phyloP scores from a whole-genome alignment of 2,113 vertebrate species.

The Carettochelys insculpta region DNA sequence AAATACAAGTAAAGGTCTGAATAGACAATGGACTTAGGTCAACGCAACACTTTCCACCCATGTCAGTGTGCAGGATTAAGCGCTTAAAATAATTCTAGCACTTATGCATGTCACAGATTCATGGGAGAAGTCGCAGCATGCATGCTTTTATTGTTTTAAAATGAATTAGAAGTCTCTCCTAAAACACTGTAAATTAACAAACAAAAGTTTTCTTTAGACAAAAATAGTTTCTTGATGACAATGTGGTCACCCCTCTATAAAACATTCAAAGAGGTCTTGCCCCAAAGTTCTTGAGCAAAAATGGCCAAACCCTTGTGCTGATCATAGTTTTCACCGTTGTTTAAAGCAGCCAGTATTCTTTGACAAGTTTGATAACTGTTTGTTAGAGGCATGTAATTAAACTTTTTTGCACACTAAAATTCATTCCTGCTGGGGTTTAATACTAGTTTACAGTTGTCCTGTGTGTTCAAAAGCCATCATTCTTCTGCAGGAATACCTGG shows the following conservation, averaged over 20 bases:
- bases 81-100: not conserved
- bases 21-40: no score
- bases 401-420: not conserved
- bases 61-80: not conserved
- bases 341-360: not conserved
- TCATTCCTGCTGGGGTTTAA: not conserved
- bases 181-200: not conserved
- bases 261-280: not conserved
- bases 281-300: not conserved
- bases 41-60: not conserved
- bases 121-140: not conserved
- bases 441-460: not conserved
- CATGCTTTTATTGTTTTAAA: not conserved
- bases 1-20: not conserved
- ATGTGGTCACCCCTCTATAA: not conserved
- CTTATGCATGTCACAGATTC: not conserved
- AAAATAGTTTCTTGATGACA: not conserved
- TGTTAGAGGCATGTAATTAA: not conserved
- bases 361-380: not conserved
- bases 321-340: not conserved
- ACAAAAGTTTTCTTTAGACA: not conserved
- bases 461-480: not conserved
- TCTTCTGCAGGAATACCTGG: not conserved
- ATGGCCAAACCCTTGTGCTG: not conserved
- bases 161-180: not conserved